Evolutionary conservation across 2,888 invertebrate species (phyloP), one percentile per base, ranked within the genome.

Genomic region (Heliconius ethilla): DNA sequence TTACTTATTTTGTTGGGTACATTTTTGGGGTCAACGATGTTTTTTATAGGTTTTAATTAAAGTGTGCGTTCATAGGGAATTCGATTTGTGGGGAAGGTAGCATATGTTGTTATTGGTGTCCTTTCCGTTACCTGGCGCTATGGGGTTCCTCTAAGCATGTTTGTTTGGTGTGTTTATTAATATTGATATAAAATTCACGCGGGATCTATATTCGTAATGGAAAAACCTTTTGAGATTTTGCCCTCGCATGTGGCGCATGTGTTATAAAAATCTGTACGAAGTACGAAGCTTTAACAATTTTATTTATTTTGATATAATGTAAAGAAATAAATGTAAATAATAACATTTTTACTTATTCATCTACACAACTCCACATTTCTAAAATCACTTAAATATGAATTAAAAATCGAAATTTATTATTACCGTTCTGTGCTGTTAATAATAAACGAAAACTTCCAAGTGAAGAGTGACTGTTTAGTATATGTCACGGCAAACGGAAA

Each of bases 41-140:
- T 89, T 89, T 91, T 91, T 83, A 89, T 90, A 90, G 89, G 89
- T 90, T 90, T 91, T 93, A 92, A 93, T 93, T 93, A 92, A 90
- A 89, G 78, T 66, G 77, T 79, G 78, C 78, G 76, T 79, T 79
- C 79, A 79, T 81, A 78, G 40, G 75, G 67, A 76, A 81, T 79
- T 81, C 81, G 81, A 81, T 81, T 79, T 81, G 79, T 75, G 78
- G 76, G 76, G 33, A 75, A 73, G 79, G 77, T 70, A 67, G 73
- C 81, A 79, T 76, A 75, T 81, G 81, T 67, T 72, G 55, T 74
- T 78, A 73, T 65, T 77, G 65, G 66, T 78, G 76, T 40, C 75
- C 69, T 73, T 74, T 63, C 55, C 15, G 76, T 37, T 79, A 76
- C 62, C 73, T 72, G 74, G 51, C 63, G 69, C 63, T 75, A 78